phyloP scores from a whole-genome alignment of 2,797 vertebrate species.

The Acrocephalus scirpaceus region DNA sequence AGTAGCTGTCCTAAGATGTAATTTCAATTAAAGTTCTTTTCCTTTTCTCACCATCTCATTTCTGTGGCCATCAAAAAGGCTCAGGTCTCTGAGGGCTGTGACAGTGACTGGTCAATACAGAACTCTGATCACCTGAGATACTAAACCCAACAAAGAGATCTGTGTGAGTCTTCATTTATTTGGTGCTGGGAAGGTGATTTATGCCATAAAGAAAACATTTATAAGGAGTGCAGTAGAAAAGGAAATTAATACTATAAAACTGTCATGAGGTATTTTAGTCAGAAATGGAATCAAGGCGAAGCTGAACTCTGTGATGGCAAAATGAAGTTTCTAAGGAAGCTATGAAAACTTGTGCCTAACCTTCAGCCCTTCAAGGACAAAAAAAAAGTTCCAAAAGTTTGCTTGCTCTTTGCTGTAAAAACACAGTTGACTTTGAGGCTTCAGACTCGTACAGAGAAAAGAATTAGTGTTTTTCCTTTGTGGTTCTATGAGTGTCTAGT shows the following conservation, averaged over 20 bases:
- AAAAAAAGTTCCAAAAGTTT: background rate
- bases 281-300: constrained; percentile 63
- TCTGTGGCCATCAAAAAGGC: background rate
- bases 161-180: background rate
- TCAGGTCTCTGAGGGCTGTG: background rate
- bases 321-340: constrained; percentile 6
- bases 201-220: constrained; percentile 71
- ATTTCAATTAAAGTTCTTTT: constrained; percentile 54
- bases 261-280: constrained; percentile 74
- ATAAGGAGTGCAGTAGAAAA: constrained; percentile 57
- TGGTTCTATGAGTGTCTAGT: background rate
- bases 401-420: background rate
- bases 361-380: constrained; percentile 1
- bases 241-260: constrained; percentile 78
- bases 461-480: background rate
- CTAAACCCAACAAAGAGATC: constrained; percentile 16
- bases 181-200: constrained; percentile 66
- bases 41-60: constrained; percentile 34
- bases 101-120: background rate
- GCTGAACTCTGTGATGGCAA: background rate
- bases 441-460: background rate
- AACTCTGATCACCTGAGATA: background rate
- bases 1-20: constrained; percentile 35
- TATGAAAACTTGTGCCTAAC: background rate
- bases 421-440: background rate